phyloP scores from a whole-genome alignment of 1,140 invertebrate species.

The Thalassaphorura encarpata region DNA sequence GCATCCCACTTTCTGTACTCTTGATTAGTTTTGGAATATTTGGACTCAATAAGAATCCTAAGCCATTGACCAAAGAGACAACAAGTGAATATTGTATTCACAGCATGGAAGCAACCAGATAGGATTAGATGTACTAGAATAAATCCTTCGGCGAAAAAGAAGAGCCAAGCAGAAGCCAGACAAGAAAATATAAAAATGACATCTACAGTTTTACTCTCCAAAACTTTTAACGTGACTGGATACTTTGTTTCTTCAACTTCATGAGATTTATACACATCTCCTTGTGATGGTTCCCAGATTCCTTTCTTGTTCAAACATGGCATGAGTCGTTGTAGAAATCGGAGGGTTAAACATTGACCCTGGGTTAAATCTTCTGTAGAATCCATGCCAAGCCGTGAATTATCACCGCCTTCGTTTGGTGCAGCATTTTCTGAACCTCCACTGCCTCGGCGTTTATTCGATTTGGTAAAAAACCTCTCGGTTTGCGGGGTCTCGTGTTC shows the following conservation, averaged over 20 bases:
- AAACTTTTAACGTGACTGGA: slow-evolving; percentile 4
- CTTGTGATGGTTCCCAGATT: slow-evolving; percentile 14
- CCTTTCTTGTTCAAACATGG: background rate
- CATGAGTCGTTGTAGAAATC: background rate
- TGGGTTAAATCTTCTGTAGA: background rate
- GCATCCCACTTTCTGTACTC: slow-evolving; percentile 19
- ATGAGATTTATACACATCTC: slow-evolving; percentile 10
- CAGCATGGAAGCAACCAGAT: slow-evolving; percentile 20
- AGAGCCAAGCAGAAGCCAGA: slow-evolving; percentile 19
- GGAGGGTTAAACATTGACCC: background rate
- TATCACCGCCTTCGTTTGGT: too few relatives aligned
- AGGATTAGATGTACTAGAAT: slow-evolving; percentile 11
- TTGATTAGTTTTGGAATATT: slow-evolving; percentile 26
- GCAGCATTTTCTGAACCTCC: too few relatives aligned
- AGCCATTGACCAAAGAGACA: slow-evolving; percentile 22
- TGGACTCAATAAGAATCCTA: slow-evolving; percentile 20
- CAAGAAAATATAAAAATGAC: slow-evolving; percentile 14
- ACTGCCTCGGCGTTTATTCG: too few relatives aligned
- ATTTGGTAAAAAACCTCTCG: too few relatives aligned
- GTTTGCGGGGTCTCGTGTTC: too few relatives aligned
- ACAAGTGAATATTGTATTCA: slow-evolving; percentile 22
- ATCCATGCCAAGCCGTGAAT: background rate
- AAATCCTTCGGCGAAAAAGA: slow-evolving; percentile 29
- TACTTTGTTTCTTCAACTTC: slow-evolving; percentile 20
- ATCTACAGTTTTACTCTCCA: slow-evolving; percentile 17